Evolutionary conservation across 2,113 vertebrate genomes (phyloP).

Genomic region (Nyctibius bracteatus): DNA sequence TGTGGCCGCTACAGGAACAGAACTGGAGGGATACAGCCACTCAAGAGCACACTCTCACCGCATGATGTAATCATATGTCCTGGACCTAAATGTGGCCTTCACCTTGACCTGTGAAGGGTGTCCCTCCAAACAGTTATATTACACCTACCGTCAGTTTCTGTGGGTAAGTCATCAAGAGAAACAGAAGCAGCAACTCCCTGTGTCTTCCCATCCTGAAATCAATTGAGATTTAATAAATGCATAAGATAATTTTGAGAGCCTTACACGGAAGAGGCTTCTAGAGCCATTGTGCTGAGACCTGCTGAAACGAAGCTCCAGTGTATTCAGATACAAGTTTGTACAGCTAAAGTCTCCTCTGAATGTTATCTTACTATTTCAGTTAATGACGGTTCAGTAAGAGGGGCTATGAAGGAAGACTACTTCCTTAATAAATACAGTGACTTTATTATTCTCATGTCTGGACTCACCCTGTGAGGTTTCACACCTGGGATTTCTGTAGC

Average conservation of each 20-base stretch:
- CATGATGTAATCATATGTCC: fast-evolving
- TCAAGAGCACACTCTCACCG: background rate
- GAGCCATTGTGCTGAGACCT: background rate
- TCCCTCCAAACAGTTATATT: background rate
- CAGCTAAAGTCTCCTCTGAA: background rate
- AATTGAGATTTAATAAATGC: background rate
- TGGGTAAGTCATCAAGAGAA: background rate
- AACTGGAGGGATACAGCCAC: background rate
- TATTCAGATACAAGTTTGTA: background rate
- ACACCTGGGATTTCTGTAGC: background rate
- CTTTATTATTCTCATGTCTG: background rate
- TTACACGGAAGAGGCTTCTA: background rate
- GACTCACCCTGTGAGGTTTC: background rate
- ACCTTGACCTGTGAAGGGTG: background rate
- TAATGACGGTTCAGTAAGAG: background rate
- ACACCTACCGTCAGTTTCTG: background rate
- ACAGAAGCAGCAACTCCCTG: background rate
- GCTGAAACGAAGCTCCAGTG: background rate
- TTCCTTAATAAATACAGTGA: background rate
- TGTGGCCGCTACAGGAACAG: background rate
- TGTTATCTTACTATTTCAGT: background rate
- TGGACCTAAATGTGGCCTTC: background rate
- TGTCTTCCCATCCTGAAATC: background rate
- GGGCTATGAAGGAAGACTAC: background rate
- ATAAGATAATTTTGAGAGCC: background rate